These are phyloP conservation scores for Hydropotes inermis DNA, from an alignment of 2,113 vertebrate genomes.

Conservation along the genomic window DNA sequence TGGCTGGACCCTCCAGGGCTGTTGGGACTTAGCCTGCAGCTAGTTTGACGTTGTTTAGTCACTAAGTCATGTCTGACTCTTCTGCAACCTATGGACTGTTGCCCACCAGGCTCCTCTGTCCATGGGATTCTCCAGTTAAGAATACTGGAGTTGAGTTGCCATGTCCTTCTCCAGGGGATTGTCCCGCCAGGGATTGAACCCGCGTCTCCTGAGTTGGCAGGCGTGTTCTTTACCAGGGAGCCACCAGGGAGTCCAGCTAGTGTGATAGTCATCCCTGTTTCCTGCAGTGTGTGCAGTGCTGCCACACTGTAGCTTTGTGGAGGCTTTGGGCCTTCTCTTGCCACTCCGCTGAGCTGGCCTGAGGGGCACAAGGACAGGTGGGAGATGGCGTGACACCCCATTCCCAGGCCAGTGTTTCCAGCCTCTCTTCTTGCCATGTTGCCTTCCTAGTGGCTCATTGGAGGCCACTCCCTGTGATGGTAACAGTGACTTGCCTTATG, in stretches of 20 bases:
- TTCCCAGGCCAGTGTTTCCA: not conserved
- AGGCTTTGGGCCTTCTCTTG: not conserved
- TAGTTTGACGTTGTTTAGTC: not conserved
- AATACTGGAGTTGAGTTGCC: not conserved
- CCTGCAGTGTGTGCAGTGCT: not conserved
- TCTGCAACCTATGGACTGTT: not conserved
- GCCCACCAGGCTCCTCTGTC: not conserved
- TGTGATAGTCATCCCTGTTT: not conserved
- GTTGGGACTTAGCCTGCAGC: not conserved
- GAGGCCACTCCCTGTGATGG: not conserved
- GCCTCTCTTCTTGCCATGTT: not conserved
- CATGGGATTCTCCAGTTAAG: not conserved
- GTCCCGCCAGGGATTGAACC: not conserved
- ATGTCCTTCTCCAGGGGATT: not conserved
- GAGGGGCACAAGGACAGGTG: not conserved
- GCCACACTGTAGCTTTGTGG: not conserved
- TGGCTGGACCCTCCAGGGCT: not conserved
- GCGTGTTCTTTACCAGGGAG: not conserved
- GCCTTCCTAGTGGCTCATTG: not conserved
- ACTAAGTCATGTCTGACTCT: not conserved
- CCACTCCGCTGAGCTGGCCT: not conserved
- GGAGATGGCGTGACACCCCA: not conserved
- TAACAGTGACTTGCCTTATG: not conserved
- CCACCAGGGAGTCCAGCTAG: not conserved
- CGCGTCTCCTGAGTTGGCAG: not conserved